phyloP scores from a whole-genome alignment of 2,797 vertebrate genomes.

The Syngnathus acus region DNA sequence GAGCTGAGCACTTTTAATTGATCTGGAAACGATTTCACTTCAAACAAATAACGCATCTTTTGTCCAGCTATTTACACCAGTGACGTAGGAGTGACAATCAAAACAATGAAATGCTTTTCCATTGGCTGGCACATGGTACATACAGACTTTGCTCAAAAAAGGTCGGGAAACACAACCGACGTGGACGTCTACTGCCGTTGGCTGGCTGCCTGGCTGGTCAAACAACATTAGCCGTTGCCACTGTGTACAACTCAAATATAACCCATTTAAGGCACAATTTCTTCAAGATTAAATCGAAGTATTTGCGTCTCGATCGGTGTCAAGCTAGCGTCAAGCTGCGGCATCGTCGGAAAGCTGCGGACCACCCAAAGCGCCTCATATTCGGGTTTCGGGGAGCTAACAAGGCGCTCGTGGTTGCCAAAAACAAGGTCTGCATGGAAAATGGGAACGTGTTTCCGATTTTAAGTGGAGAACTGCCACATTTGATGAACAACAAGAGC shows the following conservation, averaged over 20 bases:
- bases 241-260: neutral
- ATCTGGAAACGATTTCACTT: neutral
- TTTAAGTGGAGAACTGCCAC: neutral
- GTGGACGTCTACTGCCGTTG: neutral
- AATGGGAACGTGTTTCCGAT: neutral
- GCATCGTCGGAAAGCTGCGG: constrained; percentile 41
- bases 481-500: neutral
- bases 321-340: constrained; percentile 46
- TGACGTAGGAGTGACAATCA: neutral
- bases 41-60: neutral
- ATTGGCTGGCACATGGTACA: neutral
- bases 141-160: neutral
- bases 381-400: neutral
- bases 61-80: neutral
- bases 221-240: neutral
- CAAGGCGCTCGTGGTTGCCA: neutral
- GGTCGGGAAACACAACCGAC: neutral
- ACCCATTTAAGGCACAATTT: neutral
- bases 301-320: neutral
- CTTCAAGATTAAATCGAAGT: neutral
- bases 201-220: neutral
- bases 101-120: neutral
- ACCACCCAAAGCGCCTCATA: constrained; percentile 12
- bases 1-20: neutral
- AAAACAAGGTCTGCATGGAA: neutral